Conservation (phyloP, 1,140 invertebrate genomes). For the Drosophila navojoa region DNA sequence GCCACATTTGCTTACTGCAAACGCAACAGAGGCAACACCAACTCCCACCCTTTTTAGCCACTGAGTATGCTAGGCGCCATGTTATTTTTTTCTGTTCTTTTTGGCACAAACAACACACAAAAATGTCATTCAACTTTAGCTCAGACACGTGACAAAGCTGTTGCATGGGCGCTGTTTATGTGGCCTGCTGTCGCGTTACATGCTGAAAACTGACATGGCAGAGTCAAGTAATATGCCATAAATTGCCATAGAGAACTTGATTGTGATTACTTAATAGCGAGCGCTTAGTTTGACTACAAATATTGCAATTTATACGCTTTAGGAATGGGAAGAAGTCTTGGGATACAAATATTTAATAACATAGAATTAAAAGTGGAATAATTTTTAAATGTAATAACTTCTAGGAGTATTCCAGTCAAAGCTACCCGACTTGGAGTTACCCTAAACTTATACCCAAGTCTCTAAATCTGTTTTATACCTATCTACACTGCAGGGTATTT, state of each 20-base stretch:
- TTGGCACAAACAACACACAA: slow-evolving; percentile 49
- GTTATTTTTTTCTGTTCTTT: slow-evolving; percentile 16
- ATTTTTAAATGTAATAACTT: no score
- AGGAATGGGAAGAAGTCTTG: no score
- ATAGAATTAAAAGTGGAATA: no score
- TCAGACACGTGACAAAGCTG: slow-evolving; percentile 24
- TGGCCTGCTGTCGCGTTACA: slow-evolving; percentile 39
- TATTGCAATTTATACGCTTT: no score
- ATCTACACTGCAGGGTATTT: neutral
- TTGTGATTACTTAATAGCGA: slow-evolving; percentile 26
- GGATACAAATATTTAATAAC: no score
- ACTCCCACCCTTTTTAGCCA: neutral
- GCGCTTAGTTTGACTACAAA: neutral
- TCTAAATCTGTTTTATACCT: no score
- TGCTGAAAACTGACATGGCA: slow-evolving; percentile 59
- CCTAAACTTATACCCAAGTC: no score
- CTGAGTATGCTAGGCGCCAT: slow-evolving; percentile 16
- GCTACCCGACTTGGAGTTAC: no score
- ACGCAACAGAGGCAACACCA: slow-evolving; percentile 5
- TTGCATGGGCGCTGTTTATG: slow-evolving; percentile 8
- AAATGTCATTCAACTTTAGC: slow-evolving; percentile 76
- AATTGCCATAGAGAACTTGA: slow-evolving; percentile 47
- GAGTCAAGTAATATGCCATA: slow-evolving; percentile 50
- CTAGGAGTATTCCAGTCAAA: no score
- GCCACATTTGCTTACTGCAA: slow-evolving; percentile 48